phyloP scores from a whole-genome alignment of 2,888 invertebrate species.

The Netelia virgata region DNA sequence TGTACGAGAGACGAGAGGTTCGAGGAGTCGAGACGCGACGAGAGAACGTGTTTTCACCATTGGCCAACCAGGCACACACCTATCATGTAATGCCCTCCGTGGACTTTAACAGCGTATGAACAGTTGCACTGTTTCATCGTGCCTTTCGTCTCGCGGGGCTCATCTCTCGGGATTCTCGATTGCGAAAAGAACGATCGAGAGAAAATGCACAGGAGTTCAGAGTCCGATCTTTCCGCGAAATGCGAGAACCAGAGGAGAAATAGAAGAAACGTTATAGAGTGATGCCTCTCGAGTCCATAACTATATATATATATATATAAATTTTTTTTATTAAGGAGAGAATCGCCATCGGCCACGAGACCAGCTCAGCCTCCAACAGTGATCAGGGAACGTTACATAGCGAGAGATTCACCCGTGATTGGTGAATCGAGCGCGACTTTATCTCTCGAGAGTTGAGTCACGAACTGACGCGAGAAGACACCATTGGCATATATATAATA shows the following conservation, averaged over 20 bases:
- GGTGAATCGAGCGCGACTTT: conserved; percentile 32
- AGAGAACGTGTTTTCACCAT: conserved; percentile 39
- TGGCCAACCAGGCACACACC: conserved; percentile 15
- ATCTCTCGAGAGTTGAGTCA: conserved; percentile 57
- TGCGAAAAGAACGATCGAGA: conserved; percentile 11
- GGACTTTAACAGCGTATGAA: conserved; percentile 36
- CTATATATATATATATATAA: neutral
- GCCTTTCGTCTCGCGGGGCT: neutral
- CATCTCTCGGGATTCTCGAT: conserved; percentile 43
- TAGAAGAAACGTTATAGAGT: conserved; percentile 15
- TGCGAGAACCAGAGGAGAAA: conserved; percentile 19
- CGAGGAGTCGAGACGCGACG: neutral
- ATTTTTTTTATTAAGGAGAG: neutral
- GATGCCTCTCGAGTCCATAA: neutral
- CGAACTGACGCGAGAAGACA: conserved; percentile 41
- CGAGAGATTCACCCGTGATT: conserved; percentile 43
- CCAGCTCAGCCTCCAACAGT: conserved; percentile 40
- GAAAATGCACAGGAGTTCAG: neutral
- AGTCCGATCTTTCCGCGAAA: conserved; percentile 42
- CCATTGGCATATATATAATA: conserved; percentile 6
- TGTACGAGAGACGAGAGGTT: neutral
- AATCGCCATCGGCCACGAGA: conserved; percentile 44
- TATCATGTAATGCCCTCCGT: conserved; percentile 37
- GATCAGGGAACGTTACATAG: conserved; percentile 5
- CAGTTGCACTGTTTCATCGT: conserved; percentile 8